Base-by-base conservation (phyloP, 2,797 vertebrate species). In the Poecile montanus region DNA sequence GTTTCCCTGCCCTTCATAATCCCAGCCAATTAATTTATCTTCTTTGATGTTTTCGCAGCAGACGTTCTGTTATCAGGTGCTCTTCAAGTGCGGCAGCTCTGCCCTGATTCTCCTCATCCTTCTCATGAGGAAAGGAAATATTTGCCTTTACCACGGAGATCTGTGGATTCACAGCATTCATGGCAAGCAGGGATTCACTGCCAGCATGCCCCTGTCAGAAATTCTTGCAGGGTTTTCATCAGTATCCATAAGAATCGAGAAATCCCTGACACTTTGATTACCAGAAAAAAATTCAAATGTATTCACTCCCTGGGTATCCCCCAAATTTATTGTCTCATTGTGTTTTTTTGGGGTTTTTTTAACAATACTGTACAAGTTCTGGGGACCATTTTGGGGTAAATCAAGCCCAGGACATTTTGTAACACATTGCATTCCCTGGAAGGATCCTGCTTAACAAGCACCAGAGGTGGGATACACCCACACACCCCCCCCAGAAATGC, bases 1-100 rank as follows among this genome's bases (percentile, higher is more conserved):
- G 54, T 90, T 91, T 85, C 75, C 72, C 84, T 62, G 60, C 86
- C 84, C 84, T 89, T 54, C 54, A 2, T 85, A 91, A 93, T 89
- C 44, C 54, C 44, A 45, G 2, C 8, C 50, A 85, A 79, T 87
- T 90, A 26, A 63, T 93, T 91, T 70, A 1, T 18, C 61, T 26
- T 11, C 70, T 58, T 50, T 45, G 44, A 10, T 72, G 56, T n/a
- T 78, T 61, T 50, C 67, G 38, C 29, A 61, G 45, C 40, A 36
- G 71, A 58, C 3, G 1, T 30, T 71, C 42, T 83, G 58, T 47
- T 74, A 53, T 9, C 57, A 40, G 45, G 16, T 8, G 9, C 71
- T 70, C 45, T 36, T 84, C 63, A 40, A 48, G 61, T 1, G 14
- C 6, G 0, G 47, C 16, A 77, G 27, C 32, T 87, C 68, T 82